Conservation (phyloP, 30 jellyfish, hydroid and myxozoan species). For the Hydractinia echinata region DNA sequence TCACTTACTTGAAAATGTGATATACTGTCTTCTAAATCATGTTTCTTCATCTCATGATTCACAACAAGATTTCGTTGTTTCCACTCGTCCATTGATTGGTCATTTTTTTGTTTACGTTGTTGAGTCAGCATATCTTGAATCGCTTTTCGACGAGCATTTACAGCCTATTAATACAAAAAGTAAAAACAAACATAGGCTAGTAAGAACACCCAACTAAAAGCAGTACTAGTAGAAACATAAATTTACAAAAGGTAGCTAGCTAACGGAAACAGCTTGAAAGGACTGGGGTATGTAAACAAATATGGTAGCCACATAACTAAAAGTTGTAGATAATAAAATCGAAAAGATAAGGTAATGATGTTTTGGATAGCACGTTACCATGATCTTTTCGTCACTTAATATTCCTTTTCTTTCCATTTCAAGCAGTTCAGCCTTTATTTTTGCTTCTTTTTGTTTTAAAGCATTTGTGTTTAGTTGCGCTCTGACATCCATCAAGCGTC, state of each 20-base stretch:
- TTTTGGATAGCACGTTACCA: slow-evolving; percentile 16
- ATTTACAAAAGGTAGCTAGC: too few relatives aligned
- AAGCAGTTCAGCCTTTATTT: slow-evolving; percentile 39
- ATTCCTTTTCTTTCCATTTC: slow-evolving; percentile 52
- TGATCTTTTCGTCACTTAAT: slow-evolving; percentile 55
- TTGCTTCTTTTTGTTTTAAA: slow-evolving; percentile 42
- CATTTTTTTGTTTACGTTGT: slow-evolving; percentile 52
- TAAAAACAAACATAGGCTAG: not conserved
- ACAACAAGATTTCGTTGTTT: slow-evolving; percentile 37
- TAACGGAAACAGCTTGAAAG: too few relatives aligned
- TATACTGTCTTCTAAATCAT: slow-evolving; percentile 47
- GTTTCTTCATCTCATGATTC: slow-evolving; percentile 45
- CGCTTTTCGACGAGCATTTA: slow-evolving; percentile 20
- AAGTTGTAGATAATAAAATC: too few relatives aligned
- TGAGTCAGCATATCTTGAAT: slow-evolving; percentile 33
- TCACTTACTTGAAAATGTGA: slow-evolving; percentile 45
- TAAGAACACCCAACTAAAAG: too few relatives aligned
- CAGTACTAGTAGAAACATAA: too few relatives aligned
- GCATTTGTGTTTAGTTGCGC: slow-evolving; percentile 41
- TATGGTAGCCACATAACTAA: too few relatives aligned
- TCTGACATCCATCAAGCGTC: slow-evolving; percentile 58
- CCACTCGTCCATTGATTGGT: slow-evolving; percentile 53
- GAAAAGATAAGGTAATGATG: too few relatives aligned
- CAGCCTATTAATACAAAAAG: not conserved
- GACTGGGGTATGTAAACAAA: too few relatives aligned